These are phyloP conservation scores for Sterrhoptilus dennistouni DNA, from an alignment of 2,113 vertebrate genomes.

Conservation along the genomic window DNA sequence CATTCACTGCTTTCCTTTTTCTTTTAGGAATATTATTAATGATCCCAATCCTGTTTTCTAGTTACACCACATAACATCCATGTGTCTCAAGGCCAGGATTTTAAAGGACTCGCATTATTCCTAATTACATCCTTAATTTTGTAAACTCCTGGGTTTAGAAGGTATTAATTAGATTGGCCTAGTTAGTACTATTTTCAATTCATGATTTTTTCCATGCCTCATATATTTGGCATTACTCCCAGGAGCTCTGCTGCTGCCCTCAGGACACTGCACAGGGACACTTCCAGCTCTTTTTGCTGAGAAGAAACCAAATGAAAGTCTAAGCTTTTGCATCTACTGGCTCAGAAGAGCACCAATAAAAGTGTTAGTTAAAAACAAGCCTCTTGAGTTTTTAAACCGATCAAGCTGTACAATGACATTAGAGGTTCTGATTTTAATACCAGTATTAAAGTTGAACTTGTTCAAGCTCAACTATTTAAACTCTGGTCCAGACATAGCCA, in stretches of 20 bases:
- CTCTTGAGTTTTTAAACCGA: not conserved
- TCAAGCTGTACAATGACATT: not conserved
- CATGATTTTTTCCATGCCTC: not conserved
- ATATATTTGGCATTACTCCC: constrained; percentile 19
- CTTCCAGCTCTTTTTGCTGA: not conserved
- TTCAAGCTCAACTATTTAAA: not conserved
- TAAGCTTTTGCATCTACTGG: not conserved
- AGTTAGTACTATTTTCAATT: constrained; percentile 10
- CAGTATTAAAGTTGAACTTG: not conserved
- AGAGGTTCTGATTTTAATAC: not conserved
- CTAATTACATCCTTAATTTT: constrained; percentile 7
- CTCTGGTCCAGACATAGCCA: not conserved
- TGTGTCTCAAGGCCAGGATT: not conserved
- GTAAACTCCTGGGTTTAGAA: constrained; percentile 9
- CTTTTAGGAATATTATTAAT: not conserved
- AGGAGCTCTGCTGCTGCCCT: not conserved
- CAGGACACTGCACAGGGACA: not conserved
- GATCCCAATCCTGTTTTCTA: not conserved
- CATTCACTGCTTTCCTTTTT: not conserved
- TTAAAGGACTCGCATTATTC: not conserved
- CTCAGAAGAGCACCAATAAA: not conserved
- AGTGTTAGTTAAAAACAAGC: not conserved
- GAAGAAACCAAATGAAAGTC: not conserved
- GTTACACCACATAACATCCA: not conserved
- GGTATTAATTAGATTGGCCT: constrained; percentile 29